phyloP scores from a whole-genome alignment of 1,140 invertebrate species.

The Dendrolimus kikuchii region DNA sequence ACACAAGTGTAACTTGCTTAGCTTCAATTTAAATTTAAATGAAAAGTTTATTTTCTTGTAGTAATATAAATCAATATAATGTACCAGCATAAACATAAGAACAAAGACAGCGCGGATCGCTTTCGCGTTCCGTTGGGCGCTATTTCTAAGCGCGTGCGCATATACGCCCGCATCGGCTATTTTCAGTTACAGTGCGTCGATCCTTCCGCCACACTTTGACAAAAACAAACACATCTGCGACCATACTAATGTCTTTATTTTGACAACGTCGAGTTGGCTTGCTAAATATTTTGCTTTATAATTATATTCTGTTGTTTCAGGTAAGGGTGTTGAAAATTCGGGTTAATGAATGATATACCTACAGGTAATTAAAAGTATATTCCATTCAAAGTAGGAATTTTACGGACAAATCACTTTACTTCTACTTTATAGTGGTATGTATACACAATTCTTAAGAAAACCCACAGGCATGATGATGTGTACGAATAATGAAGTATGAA shows the following conservation, averaged over 20 bases:
- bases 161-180: constrained; percentile 16
- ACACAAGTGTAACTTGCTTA: no score
- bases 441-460: no score
- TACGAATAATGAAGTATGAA: no score
- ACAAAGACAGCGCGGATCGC: no score
- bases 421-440: no score
- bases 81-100: no score
- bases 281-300: constrained; percentile 10
- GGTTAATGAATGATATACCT: not conserved
- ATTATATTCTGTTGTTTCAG: constrained; percentile 15
- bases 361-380: not conserved
- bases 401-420: not conserved
- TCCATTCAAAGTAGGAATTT: not conserved
- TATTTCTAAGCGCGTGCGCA: constrained; percentile 11
- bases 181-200: constrained; percentile 7
- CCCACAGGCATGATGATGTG: no score
- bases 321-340: constrained; percentile 7
- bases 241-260: constrained; percentile 6
- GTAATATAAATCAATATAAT: no score
- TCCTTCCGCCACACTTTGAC: constrained; percentile 4
- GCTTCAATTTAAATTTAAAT: no score
- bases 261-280: constrained; percentile 12
- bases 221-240: constrained; percentile 11
- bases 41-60: no score
- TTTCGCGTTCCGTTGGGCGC: constrained; percentile 5